These are phyloP conservation scores for Ypsolopha scabrella DNA, from an alignment of 2,888 invertebrate genomes.

Conservation along the genomic window DNA sequence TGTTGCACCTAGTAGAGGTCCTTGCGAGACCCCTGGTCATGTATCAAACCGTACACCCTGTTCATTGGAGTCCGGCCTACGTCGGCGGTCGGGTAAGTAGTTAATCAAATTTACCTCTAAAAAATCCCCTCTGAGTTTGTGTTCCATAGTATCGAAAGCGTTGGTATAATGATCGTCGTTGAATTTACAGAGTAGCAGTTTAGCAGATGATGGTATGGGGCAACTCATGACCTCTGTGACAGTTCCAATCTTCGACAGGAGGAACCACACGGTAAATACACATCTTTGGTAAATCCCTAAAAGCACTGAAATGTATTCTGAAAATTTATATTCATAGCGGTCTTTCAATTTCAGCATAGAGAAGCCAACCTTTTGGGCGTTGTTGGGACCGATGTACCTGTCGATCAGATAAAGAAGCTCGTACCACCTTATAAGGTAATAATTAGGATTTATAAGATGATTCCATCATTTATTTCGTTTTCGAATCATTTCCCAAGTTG, in stretches of 20 bases:
- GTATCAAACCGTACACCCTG: conserved; percentile 91
- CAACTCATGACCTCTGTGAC: conserved; percentile 94
- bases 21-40: conserved; percentile 96
- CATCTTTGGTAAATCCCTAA: too few relatives aligned
- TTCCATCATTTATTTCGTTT: too few relatives aligned
- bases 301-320: too few relatives aligned
- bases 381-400: conserved; percentile 96
- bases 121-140: not conserved
- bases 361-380: conserved; percentile 95
- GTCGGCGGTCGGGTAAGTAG: conserved; percentile 81
- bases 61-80: conserved; percentile 96
- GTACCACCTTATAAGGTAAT: conserved; percentile 92
- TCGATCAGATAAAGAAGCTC: conserved; percentile 94
- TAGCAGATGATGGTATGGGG: conserved; percentile 76
- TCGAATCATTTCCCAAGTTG: not conserved
- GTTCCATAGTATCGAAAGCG: too few relatives aligned
- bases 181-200: conserved; percentile 72
- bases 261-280: conserved; percentile 81
- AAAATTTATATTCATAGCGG: too few relatives aligned
- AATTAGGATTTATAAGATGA: not conserved
- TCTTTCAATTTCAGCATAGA: conserved; percentile 72
- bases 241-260: conserved; percentile 93
- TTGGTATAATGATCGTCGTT: not conserved
- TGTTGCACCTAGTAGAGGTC: conserved; percentile 94
- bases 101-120: conserved; percentile 4